Evolutionary conservation across 1,140 invertebrate species (phyloP).

Genomic region (Teleopsis dalmanni): DNA sequence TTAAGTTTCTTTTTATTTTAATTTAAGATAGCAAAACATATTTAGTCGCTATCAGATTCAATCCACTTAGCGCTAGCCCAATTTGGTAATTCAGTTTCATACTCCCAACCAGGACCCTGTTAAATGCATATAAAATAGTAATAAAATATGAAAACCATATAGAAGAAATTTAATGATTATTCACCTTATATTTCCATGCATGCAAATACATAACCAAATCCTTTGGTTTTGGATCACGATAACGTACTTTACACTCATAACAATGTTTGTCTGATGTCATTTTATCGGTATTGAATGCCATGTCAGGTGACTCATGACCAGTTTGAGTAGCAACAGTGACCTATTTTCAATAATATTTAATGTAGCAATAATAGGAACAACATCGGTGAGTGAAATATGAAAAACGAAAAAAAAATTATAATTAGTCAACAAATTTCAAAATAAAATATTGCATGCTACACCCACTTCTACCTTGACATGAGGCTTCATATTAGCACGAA

Average conservation of each 20-base stretch:
- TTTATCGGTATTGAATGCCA: slow-evolving; percentile 63
- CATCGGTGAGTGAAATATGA: too few relatives aligned
- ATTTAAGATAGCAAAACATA: too few relatives aligned
- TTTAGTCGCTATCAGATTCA: slow-evolving; percentile 42
- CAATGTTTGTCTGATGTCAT: slow-evolving; percentile 79
- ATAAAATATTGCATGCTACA: neutral
- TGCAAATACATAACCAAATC: slow-evolving; percentile 94
- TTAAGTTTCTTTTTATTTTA: too few relatives aligned
- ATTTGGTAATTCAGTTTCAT: slow-evolving; percentile 76
- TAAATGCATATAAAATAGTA: slow-evolving; percentile 16
- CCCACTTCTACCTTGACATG: slow-evolving; percentile 10
- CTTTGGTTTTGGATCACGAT: slow-evolving; percentile 79
- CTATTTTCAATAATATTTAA: slow-evolving; percentile 25
- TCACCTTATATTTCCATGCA: slow-evolving; percentile 81
- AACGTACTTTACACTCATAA: slow-evolving; percentile 85
- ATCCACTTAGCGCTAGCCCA: slow-evolving; percentile 81
- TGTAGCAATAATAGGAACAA: too few relatives aligned
- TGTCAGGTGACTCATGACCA: slow-evolving; percentile 63
- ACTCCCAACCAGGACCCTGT: slow-evolving; percentile 82
- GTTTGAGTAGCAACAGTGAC: slow-evolving; percentile 77
- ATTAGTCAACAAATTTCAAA: neutral
- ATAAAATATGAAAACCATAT: neutral
- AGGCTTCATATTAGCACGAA: too few relatives aligned
- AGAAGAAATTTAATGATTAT: neutral
- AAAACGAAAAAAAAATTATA: too few relatives aligned